A percentile compares a stretch with the other conserved stretches of the same genome.
These are phyloP conservation scores for Paralichthys olivaceus DNA, from an alignment of 2,113 vertebrate genomes.

Conservation along the genomic window DNA sequence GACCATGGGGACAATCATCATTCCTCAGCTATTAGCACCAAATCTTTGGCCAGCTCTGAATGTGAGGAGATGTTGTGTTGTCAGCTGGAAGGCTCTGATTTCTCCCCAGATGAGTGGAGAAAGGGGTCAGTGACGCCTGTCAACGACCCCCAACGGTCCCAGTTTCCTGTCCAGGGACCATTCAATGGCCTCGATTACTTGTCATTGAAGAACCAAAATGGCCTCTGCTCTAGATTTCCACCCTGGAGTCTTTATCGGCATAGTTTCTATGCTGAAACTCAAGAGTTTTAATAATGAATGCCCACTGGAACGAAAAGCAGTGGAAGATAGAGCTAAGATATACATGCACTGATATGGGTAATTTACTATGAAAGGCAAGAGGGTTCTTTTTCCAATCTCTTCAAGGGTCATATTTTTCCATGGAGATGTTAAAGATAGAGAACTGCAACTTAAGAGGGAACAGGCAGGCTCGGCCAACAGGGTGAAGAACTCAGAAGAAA, in stretches of 20 bases:
- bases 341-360: conserved; percentile 56
- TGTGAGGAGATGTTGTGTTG: conserved; percentile 74
- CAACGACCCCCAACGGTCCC: conserved; percentile 70
- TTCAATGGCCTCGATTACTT: conserved; percentile 71
- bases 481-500: conserved; percentile 13
- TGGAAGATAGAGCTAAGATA: conserved; percentile 68
- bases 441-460: conserved; percentile 61
- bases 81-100: conserved; percentile 71
- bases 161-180: conserved; percentile 72
- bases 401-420: conserved; percentile 59
- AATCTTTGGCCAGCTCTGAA: conserved; percentile 55
- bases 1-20: conserved; percentile 66
- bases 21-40: conserved; percentile 71
- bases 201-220: conserved; percentile 76
- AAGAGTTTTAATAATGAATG: conserved; percentile 69
- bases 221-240: conserved; percentile 64
- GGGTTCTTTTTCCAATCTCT: conserved; percentile 60
- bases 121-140: conserved; percentile 71
- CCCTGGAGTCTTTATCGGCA: conserved; percentile 62
- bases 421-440: conserved; percentile 55
- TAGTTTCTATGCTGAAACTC: conserved; percentile 67
- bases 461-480: conserved; percentile 2
- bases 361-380: conserved; percentile 68
- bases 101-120: conserved; percentile 71
- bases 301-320: conserved; percentile 55